Evolutionary conservation across 2,888 invertebrate species (phyloP).

Genomic region (Eutolmus rufibarbis): DNA sequence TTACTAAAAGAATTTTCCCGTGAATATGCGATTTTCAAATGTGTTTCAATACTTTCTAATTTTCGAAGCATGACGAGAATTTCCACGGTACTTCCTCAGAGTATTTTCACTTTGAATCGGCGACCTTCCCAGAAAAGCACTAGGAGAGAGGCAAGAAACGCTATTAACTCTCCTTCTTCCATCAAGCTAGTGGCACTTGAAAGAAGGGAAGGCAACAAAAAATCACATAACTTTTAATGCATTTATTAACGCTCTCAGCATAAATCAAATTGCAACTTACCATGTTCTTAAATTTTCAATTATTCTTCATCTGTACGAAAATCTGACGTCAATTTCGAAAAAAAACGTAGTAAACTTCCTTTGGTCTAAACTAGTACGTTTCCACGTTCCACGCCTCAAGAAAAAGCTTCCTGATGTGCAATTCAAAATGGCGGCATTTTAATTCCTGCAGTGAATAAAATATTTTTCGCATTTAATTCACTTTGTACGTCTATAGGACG

Average conservation of each 20-base stretch:
- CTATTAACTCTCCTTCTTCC: background rate
- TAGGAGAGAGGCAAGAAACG: background rate
- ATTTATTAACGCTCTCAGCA: constrained; percentile 14
- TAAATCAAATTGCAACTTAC: constrained; percentile 5
- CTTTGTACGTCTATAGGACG: background rate
- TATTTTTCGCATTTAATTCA: background rate
- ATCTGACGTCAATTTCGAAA: background rate
- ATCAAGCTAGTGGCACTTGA: background rate
- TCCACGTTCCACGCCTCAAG: background rate
- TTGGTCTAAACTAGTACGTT: constrained; percentile 10
- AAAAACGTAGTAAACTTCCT: background rate
- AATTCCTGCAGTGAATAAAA: background rate
- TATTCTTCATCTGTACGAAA: background rate
- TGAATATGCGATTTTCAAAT: background rate
- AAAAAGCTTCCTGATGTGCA: background rate
- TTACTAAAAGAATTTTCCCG: background rate
- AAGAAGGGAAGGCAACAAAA: constrained; percentile 18
- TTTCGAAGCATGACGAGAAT: background rate
- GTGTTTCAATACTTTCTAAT: background rate
- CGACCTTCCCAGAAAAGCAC: background rate
- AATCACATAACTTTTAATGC: constrained; percentile 6
- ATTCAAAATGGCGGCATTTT: constrained; percentile 10
- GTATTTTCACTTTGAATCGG: background rate
- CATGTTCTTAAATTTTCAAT: background rate
- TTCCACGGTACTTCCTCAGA: background rate